Base-by-base conservation (phyloP, 2,797 vertebrate species). In the Myotis pilosus region DNA sequence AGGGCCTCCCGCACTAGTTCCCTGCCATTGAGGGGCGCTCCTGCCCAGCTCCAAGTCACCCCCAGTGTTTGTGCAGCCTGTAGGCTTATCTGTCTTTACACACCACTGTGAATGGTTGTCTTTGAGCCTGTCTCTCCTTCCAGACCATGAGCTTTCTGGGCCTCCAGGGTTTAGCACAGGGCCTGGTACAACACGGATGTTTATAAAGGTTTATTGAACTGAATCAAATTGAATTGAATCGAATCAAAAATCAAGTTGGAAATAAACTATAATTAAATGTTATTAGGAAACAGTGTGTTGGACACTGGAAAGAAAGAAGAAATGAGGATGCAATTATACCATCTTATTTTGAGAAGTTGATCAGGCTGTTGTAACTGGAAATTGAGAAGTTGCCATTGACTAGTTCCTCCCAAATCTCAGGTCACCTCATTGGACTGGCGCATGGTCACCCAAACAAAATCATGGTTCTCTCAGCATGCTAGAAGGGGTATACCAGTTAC, bases 211-310 rank as follows among this genome's bases (percentile, higher is more conserved):
- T 87, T 38, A 12, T 76, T 72, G 55, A 89, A 72, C 38, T 49
- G 75, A 94, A 85, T 28, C 25, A 51, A 74, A 90, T 44, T 80
- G 41, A 66, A 57, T n/a, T 1, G 49, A 94, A 86, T 60, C 2
- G 12, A 60, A 60, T 78, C 64, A 19, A 92, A 95, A 95, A 89
- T 93, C 90, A 82, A 79, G 72, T 84, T 68, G 72, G 72, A 87
- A 89, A 93, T 92, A 95, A 91, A 82, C 44, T 76, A 4, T 78
- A 47, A 71, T 83, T 82, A 87, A 92, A 68, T 44, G 90, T 89
- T n/a, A 1, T 10, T 10, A 87, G 44, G 60, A 84, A 80, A 78
- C 12, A 33, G 36, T n/a, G 3, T 64, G 28, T 17, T 44, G 41
- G 83, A 36, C 41, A 4, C 53, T 55, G 53, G 53, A 38, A 30